These are phyloP conservation scores for Malurus cyaneus DNA, from an alignment of 2,113 vertebrate genomes.

Conservation along the genomic window DNA sequence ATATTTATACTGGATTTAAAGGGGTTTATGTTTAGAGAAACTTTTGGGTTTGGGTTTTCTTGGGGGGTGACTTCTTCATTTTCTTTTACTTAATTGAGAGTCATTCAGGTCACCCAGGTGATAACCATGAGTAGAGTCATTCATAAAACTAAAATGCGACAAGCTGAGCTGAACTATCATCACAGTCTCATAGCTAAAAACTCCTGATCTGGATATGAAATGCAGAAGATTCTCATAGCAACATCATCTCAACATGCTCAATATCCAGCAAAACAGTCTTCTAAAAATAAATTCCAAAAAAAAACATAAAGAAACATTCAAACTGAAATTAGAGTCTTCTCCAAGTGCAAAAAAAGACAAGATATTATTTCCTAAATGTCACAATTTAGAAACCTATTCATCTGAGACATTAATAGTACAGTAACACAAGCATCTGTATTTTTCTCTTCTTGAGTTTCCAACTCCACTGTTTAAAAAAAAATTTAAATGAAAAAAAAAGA, in stretches of 20 bases:
- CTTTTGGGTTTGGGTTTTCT: not conserved
- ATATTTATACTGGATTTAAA: not conserved
- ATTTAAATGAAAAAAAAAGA: not conserved
- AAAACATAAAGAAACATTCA: not conserved
- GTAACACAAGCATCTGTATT: not conserved
- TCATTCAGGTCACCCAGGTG: not conserved
- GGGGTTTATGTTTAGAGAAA: not conserved
- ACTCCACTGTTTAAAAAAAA: not conserved
- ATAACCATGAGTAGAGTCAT: not conserved
- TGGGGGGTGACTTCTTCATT: not conserved
- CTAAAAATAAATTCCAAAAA: not conserved
- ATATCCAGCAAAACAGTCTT: not conserved
- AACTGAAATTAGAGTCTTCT: not conserved
- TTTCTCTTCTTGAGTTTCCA: not conserved
- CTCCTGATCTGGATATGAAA: not conserved
- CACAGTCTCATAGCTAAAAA: not conserved
- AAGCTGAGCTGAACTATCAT: not conserved
- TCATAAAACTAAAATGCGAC: not conserved
- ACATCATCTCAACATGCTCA: not conserved
- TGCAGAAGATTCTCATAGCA: not conserved
- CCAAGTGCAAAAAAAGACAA: not conserved
- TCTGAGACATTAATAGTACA: not conserved
- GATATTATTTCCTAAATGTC: conserved; percentile 6
- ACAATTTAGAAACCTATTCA: conserved; percentile 15
- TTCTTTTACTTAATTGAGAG: not conserved